Conservation (phyloP, 1,140 invertebrate genomes). For the Diorhabda sublineata region DNA sequence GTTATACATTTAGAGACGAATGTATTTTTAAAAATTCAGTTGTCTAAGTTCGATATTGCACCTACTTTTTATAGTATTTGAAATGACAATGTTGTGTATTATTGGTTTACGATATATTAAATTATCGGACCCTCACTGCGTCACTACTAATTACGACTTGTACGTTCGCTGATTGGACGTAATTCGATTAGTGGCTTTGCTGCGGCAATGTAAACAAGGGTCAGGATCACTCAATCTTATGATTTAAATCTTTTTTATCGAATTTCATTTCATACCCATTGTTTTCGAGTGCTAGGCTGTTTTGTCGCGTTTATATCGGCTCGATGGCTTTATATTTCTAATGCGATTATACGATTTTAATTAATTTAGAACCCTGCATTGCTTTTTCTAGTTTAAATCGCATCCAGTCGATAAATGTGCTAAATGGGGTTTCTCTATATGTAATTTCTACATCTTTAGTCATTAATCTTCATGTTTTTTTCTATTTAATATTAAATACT, state of each 20-base stretch:
- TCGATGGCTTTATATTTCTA: background rate
- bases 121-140: conserved; percentile 17
- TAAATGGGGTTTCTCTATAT: background rate
- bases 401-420: background rate
- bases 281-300: conserved; percentile 7
- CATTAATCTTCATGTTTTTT: background rate
- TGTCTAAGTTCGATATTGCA: background rate
- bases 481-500: background rate
- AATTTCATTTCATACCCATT: conserved; percentile 15
- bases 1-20: too few relatives aligned
- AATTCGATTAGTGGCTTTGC: conserved; percentile 35
- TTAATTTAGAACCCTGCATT: background rate
- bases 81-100: conserved; percentile 22
- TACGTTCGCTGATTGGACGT: conserved; percentile 33
- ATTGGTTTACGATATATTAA: conserved; percentile 21
- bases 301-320: background rate
- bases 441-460: background rate
- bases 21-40: too few relatives aligned
- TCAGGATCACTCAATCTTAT: conserved; percentile 21
- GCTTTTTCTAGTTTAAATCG: background rate
- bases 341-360: background rate
- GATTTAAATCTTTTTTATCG: conserved; percentile 21
- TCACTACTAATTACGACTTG: conserved; percentile 31
- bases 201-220: conserved; percentile 33
- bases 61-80: conserved; percentile 18